Percentiles rank a stretch among this genome's conserved stretches.
Evolutionary conservation across 64 coral and sea anemone species (phyloP).

Genomic region (Montipora efflorescens): DNA sequence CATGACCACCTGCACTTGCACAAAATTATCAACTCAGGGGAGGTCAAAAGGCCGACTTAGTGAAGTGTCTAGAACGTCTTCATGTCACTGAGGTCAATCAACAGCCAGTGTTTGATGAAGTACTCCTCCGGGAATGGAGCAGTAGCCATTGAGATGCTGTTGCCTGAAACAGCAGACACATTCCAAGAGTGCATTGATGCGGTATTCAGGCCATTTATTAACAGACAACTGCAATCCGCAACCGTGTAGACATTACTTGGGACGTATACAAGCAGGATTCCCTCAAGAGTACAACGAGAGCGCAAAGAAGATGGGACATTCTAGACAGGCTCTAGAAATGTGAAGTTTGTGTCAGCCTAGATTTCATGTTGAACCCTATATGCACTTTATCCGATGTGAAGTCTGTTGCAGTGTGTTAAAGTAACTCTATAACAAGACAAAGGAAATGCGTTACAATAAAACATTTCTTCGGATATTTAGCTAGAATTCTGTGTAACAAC

Average conservation of each 20-base stretch:
- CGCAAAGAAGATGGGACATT: slow-evolving; percentile 3
- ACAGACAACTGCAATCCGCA: background rate
- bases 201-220: background rate
- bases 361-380: too few species aligned
- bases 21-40: background rate
- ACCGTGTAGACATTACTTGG: too few species aligned
- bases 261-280: background rate
- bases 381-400: too few species aligned
- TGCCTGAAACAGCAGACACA: slow-evolving; percentile 4
- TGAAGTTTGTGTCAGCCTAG: too few species aligned
- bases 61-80: background rate
- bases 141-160: slow-evolving; percentile 14
- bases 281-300: slow-evolving; percentile 3
- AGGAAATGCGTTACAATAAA: too few species aligned
- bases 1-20: slow-evolving; percentile 41
- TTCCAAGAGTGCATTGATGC: slow-evolving; percentile 35
- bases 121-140: slow-evolving; percentile 21
- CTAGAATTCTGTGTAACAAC: too few species aligned
- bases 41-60: too few species aligned
- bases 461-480: too few species aligned
- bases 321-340: too few species aligned
- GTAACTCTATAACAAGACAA: too few species aligned
- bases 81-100: background rate
- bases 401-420: too few species aligned
- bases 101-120: background rate